Evolutionary conservation across 2,888 invertebrate species (phyloP), one percentile per base, ranked within the genome.

Genomic region (Diplazon laetatorius): DNA sequence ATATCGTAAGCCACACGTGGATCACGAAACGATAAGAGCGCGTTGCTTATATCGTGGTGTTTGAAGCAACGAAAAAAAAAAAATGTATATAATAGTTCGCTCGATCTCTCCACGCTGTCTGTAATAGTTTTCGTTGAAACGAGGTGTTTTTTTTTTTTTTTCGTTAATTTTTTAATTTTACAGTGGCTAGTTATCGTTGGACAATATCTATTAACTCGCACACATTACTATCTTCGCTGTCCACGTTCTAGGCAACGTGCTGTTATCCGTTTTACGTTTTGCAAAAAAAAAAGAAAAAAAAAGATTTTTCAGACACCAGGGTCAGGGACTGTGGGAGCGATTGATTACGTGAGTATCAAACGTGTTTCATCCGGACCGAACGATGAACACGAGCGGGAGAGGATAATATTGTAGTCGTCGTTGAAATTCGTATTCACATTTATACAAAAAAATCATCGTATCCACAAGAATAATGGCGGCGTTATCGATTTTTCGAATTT

Each of bases 211-310:
- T n/a, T n/a, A n/a, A n/a, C n/a, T n/a, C n/a, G n/a, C n/a, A n/a
- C n/a, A n/a, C n/a, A n/a, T n/a, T n/a, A n/a, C n/a, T n/a, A n/a
- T n/a, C 30, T 14, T 62, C 42, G 50, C 46, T 37, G 35, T 55
- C 66, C 80, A 78, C 80, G 77, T 82, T 79, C 63, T 62, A 77
- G 52, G 86, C 87, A 87, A 86, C 87, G 85, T 87, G 87, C 86
- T 87, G 82, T 87, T 88, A 86, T 86, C 80, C 75, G 78, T 78
- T 82, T 78, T 73, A 79, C 75, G 82, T 82, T 71, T 65, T 59
- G 66, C 39, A 44, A 55, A 63, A 76, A 46, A 46, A 68, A 48
- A 68, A 66, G 72, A 75, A 63, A 39, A 68, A 48, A 76, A 48
- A 76, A 82, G 79, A 76, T 42, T 87, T 87, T 87, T 85, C 87